Evolutionary conservation across 2,888 invertebrate species (phyloP).

Genomic region (Meganola albula): DNA sequence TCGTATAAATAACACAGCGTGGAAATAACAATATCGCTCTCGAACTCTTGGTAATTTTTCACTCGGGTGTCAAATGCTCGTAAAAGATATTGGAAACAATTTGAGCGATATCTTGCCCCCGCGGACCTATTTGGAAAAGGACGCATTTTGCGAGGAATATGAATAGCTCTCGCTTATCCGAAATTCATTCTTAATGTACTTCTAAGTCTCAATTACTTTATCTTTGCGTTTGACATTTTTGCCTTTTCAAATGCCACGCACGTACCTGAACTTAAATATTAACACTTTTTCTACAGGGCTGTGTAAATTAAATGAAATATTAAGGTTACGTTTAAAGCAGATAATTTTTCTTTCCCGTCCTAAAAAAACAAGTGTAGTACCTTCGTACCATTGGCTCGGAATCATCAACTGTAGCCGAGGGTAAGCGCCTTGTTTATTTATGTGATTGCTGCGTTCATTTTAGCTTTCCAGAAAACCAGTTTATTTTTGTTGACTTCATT

Average conservation of each 20-base stretch:
- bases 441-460: slow-evolving; percentile 39
- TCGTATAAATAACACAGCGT: slow-evolving; percentile 40
- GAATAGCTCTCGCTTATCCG: slow-evolving; percentile 41
- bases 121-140: slow-evolving; percentile 41
- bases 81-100: slow-evolving; percentile 73
- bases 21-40: slow-evolving; percentile 53
- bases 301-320: slow-evolving; percentile 13
- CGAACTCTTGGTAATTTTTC: slow-evolving; percentile 59
- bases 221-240: slow-evolving; percentile 29
- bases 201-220: slow-evolving; percentile 27
- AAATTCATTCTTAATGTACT: slow-evolving; percentile 29
- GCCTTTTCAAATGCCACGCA: background rate
- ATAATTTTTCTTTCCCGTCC: slow-evolving; percentile 33
- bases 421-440: slow-evolving; percentile 40
- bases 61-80: slow-evolving; percentile 64
- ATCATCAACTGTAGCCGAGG: slow-evolving; percentile 37
- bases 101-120: slow-evolving; percentile 60
- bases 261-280: background rate
- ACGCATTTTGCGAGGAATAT: slow-evolving; percentile 43
- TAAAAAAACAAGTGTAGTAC: slow-evolving; percentile 41
- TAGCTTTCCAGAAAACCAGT: slow-evolving; percentile 34
- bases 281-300: background rate
- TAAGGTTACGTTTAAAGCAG: slow-evolving; percentile 20
- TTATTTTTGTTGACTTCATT: slow-evolving; percentile 30
- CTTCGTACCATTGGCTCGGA: slow-evolving; percentile 29